Base-by-base conservation (phyloP, 2,113 vertebrate genomes). In the Morone chrysops region DNA sequence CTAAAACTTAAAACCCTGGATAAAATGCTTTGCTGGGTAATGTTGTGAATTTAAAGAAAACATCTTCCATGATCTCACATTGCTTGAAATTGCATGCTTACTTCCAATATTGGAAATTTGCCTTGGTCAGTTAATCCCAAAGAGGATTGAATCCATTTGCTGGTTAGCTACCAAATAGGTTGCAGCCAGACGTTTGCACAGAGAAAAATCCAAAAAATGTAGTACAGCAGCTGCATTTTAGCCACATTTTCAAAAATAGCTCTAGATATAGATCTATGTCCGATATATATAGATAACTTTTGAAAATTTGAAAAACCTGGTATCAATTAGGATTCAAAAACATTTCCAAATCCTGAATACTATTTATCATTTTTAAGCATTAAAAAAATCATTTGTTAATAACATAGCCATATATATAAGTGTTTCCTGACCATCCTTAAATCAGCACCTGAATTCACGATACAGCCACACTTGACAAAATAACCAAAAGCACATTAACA, bases 1-100 rank as follows among this genome's bases (percentile, higher is more conserved):
- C 17, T 57, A 17, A 45, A 75, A 54, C 12, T 6, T 56, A 45
- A 12, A 65, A 57, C 20, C 20, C 22, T 20, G 40, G 40, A 62
- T 20, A 17, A n/a, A 51, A 48, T 45, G 10, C 22, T 60, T 18
- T 20, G 43, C 12, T 1, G 14, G 2, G 31, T n/a, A 53, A 73
- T 47, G 45, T 56, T 76, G 60, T 63, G 40, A 80, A 43, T 70
- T 70, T 53, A 25, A 50, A 70, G 54, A 56, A 62, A 43, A 53
- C 45, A 36, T 59, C 43, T 38, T 51, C 8, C 47, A 40, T 56
- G 40, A 61, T 40, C 47, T 10, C 41, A 25, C 22, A 72, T 13
- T 59, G 51, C n/a, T 56, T 17, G 17, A 61, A 63, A 77, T 12
- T 53, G 43, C 36, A 66, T 48, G 63, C 38, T 54, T 45, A 47